Base-by-base conservation (phyloP, 2,888 invertebrate genomes). In the Spicauda simplicius region DNA sequence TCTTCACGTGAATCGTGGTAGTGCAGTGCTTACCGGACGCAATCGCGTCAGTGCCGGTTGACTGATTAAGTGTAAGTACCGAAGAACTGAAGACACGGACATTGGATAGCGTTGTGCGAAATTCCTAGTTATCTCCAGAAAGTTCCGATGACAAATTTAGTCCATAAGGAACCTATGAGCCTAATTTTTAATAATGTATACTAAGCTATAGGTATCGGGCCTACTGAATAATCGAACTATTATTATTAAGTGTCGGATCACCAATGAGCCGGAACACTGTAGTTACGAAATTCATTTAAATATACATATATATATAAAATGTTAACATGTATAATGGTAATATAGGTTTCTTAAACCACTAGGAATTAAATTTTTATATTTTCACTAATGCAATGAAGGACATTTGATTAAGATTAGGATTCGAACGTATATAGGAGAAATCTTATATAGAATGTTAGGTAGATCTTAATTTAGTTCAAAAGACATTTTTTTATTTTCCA, bases 321-420 rank as follows among this genome's bases (percentile, higher is more conserved):
- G 90, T 90, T 91, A 91, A 91, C 85, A 80, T 87, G 88, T 90
- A 85, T 89, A 84, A 87, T 83, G 83, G 79, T 91, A 91, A 88
- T 85, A 82, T 91, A 91, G 90, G 90, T 91, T 92, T 92, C 90
- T 87, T 90, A 90, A 87, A 90, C 91, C 86, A 75, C 84, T 91
- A 91, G 91, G 85, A 83, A 84, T 90, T 89, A 88, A 85, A 86
- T 86, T 91, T 91, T 89, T 91, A 91, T 91, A 90, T 90, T 91
- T 91, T 90, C 87, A 90, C 86, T 88, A 90, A 82, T 85, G 89
- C 90, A 90, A 90, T 88, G 86, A 86, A 87, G 84, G 83, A 85
- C 88, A 85, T 86, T 87, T 86, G 86, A 86, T 25, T 90, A 88
- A 85, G 89, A 79, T 86, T 89, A 87, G 86, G 80, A 79, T 80